Percentiles rank a stretch among this genome's conserved stretches.
These are phyloP conservation scores for Vulpes lagopus DNA, from an alignment of 2,113 vertebrate species.

Conservation along the genomic window DNA sequence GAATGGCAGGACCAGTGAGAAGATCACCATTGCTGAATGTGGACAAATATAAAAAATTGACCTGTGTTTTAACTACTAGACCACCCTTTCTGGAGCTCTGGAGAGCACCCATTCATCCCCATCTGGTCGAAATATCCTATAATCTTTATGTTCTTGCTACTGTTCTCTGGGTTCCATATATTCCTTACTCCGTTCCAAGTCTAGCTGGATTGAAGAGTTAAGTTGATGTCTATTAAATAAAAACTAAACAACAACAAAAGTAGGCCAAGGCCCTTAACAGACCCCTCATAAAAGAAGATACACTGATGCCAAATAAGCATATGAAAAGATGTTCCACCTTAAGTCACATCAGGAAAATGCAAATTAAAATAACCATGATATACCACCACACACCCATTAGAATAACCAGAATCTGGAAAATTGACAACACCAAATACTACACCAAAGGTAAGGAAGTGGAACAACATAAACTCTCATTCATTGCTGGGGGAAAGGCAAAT, in stretches of 20 bases:
- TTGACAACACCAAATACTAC: neutral
- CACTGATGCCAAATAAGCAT: neutral
- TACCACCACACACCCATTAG: neutral
- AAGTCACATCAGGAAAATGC: neutral
- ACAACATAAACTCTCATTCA: neutral
- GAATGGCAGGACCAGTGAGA: too few relatives aligned
- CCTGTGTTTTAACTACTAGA: too few relatives aligned
- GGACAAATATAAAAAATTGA: too few relatives aligned
- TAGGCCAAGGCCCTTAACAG: neutral
- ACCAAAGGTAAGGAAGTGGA: neutral
- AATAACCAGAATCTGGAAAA: neutral
- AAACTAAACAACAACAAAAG: neutral
- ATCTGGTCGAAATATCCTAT: too few relatives aligned
- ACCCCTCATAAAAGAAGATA: neutral
- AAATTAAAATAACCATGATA: neutral
- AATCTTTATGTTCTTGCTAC: too few relatives aligned
- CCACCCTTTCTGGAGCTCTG: too few relatives aligned
- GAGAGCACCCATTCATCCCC: too few relatives aligned
- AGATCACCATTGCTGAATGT: too few relatives aligned
- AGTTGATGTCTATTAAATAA: too few relatives aligned
- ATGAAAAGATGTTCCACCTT: neutral
- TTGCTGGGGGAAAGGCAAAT: neutral
- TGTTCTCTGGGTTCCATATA: too few relatives aligned
- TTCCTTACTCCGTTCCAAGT: too few relatives aligned
- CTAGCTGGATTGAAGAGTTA: too few relatives aligned